Base-by-base conservation (phyloP, 2,113 vertebrate species). In the Catharus fuscescens region DNA sequence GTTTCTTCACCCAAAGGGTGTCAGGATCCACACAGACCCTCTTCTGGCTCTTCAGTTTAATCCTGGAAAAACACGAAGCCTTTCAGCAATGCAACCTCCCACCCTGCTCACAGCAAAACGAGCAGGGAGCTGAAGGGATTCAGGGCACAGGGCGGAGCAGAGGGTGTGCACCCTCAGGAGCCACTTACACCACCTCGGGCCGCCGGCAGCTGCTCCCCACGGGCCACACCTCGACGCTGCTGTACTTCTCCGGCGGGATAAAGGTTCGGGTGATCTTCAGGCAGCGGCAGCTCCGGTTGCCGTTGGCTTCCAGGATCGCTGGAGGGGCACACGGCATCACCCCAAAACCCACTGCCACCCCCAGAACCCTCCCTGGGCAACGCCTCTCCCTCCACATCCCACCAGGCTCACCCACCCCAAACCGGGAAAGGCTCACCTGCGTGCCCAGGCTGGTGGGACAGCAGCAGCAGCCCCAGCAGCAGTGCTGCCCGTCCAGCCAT, bases 171-270 rank as follows among this genome's bases (percentile, higher is more conserved):
- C 1, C 25, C 24, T 19, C 2, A 0, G 25, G 26, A 69, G n/a
- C 5, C 73, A 95, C 96, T 96, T 94, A 96, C 96, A 96, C 25
- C 81, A 96, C 92, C 81, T 96, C 93, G 1, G 11, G 85, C 48
- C 95, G 95, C 81, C 95, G 74, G 92, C 96, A 96, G 81, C 93
- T 93, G 93, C 95, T 96, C n/a, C 96, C 96, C 61, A n/a, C 69
- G 0, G 93, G 95, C 87, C 95, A 16, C 5, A 96, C 87, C 81
- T 96, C 92, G 1, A 96, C 0, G 36, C 78, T 96, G 72, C 79
- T 50, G 74, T 85, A 96, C 14, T 32, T 67, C 24, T 5, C 3
- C 0, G 84, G 93, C 1, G 38, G 0, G 61, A 96, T 94, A 70
- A 94, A 93, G 53, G 4, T 1, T 12, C 57, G 42, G 12, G 95